Base-by-base conservation (phyloP, 2,888 invertebrate species). In the Drosophila macrospina region DNA sequence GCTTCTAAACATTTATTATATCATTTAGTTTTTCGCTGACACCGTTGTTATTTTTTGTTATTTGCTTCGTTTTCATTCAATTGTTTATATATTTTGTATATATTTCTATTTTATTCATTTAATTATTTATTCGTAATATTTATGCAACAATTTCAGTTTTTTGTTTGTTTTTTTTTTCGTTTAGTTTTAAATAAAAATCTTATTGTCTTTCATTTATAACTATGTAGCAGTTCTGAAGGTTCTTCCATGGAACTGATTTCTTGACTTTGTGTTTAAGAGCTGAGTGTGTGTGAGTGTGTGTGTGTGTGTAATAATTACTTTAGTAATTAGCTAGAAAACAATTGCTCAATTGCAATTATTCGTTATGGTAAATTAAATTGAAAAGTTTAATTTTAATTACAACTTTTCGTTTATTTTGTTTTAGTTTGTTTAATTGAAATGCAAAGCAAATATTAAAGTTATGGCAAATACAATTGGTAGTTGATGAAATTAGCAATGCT, bases 181-280 rank as follows among this genome's bases (percentile, higher is more conserved):
- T 74, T 78, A 83, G 82, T 84, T 70, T 81, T 82, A 82, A 83
- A 82, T 82, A 82, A 78, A 86, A 83, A 86, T 86, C 65, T 83
- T 83, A 83, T 83, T 83, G 83, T 83, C 83, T 86, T 83, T 86
- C 83, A 83, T 86, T 83, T 83, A 86, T 83, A 83, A 78, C 83
- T 83, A 83, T 83, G 68, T 78, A 78, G 83, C 83, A 83, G 83
- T 83, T 83, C 83, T 86, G 76, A 69, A 72, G 78, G 78, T 69
- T 74, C 72, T 71, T 77, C 39, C 71, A 74, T 77, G 62, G 68
- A 77, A 83, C 83, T 76, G 63, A 52, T 65, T 70, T 73, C 69
- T 75, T 71, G 60, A 75, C 56, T 57, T 75, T 71, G 32, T 55
- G 41, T 60, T 69, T 36, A 54, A 69, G 64, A 63, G 48, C 64